Evolutionary conservation across 2,888 invertebrate genomes (phyloP).

Genomic region (Monochamus alternatus): DNA sequence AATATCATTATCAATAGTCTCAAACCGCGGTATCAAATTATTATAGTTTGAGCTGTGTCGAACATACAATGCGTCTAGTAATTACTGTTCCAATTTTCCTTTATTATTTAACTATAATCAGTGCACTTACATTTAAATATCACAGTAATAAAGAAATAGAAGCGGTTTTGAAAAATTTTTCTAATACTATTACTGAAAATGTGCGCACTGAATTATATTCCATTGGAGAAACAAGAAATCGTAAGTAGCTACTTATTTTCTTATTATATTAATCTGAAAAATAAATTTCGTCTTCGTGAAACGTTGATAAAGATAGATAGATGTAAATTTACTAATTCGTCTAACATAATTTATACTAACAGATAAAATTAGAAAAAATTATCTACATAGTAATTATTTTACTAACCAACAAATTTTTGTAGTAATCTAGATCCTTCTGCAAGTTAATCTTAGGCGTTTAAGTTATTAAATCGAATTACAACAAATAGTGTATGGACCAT

Average conservation of each 20-base stretch:
- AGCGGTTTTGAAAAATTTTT: slow-evolving; percentile 66
- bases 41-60: neutral
- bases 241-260: slow-evolving; percentile 58
- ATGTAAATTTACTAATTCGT: too few relatives aligned
- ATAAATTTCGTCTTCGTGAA: too few relatives aligned
- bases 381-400: too few relatives aligned
- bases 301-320: too few relatives aligned
- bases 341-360: too few relatives aligned
- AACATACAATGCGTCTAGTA: slow-evolving; percentile 9
- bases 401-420: too few relatives aligned
- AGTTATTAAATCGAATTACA: too few relatives aligned
- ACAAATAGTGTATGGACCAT: too few relatives aligned
- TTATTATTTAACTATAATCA: neutral
- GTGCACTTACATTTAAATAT: slow-evolving; percentile 66
- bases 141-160: slow-evolving; percentile 71
- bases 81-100: neutral
- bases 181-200: slow-evolving; percentile 62
- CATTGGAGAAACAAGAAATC: slow-evolving; percentile 76
- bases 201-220: slow-evolving; percentile 69
- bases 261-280: neutral
- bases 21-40: neutral
- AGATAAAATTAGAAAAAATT: too few relatives aligned
- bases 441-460: too few relatives aligned
- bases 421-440: too few relatives aligned
- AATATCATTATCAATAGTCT: slow-evolving; percentile 8